Base-by-base conservation (phyloP, 2,797 vertebrate species). In the Chelidonichthys spinosus region DNA sequence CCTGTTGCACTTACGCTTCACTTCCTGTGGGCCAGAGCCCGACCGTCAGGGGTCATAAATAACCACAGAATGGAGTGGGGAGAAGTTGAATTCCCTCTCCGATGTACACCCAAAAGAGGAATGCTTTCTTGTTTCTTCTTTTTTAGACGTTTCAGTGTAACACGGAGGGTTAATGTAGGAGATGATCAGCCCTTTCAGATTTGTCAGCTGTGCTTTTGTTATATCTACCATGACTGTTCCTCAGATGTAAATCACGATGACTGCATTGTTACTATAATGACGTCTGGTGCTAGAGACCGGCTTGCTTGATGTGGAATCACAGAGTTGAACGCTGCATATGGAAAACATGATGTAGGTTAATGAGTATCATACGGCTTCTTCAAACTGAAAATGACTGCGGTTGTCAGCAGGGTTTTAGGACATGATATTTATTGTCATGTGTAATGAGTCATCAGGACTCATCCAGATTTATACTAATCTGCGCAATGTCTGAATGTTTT, bases 1-100 rank as follows among this genome's bases (percentile, higher is more conserved):
- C 93, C 89, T 93, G 90, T 93, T 94, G 94, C 94, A 96, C 94
- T 95, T 96, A 95, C 81, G 88, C 92, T 90, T 91, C 90, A 78
- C 92, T 94, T 93, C 95, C 93, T 95, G 92, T 94, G 93, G 83
- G 91, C 89, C 85, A 10, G 67, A 40, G 33, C 62, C 80, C 59
- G 50, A 74, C 78, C 60, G 65, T 87, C 85, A 82, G 75, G 80
- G 87, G 85, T 84, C 81, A 93, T 93, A 92, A 94, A 94, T 93
- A 92, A 92, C 74, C 59, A 4, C 79, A 76, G 83, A 88, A 89
- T 87, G 78, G 78, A 92, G 89, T 90, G 84, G 82, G 73, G 87
- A 88, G 85, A 87, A 77, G 77, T 55, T 74, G 49, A 72, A 80
- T 85, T 86, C 81, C 74, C 64, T 33, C 66, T 84, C 64, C n/a